These are phyloP conservation scores for Buceros bicornis DNA, from an alignment of 2,797 vertebrate species.

Conservation along the genomic window DNA sequence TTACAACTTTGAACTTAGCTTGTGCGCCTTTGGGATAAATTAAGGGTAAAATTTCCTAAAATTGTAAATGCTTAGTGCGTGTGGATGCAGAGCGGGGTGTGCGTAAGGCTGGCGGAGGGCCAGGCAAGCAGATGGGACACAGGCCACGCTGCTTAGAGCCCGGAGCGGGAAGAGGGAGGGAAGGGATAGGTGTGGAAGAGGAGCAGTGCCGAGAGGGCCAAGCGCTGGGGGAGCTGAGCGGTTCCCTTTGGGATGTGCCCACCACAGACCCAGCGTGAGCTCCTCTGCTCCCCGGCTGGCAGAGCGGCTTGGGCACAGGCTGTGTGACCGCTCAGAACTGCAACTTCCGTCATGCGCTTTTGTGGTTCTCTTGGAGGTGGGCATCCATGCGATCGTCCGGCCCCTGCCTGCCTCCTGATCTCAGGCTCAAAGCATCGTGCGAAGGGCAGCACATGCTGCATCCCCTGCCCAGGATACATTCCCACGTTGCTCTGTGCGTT, in stretches of 20 bases:
- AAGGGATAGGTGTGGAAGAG: background rate
- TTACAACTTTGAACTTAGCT: conserved; percentile 8
- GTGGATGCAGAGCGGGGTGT: background rate
- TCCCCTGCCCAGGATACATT: background rate
- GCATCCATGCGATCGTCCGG: fast-evolving
- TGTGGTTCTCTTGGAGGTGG: background rate
- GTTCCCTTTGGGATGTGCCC: background rate
- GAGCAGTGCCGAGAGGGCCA: fast-evolving
- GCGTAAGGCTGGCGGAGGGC: background rate
- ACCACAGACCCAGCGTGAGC: fast-evolving
- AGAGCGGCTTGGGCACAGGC: background rate
- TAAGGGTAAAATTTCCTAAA: conserved; percentile 36
- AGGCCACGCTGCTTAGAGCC: background rate
- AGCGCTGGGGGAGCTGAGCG: fast-evolving
- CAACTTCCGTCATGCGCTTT: background rate
- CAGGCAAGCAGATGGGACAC: conserved; percentile 22
- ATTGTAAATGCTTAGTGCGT: background rate
- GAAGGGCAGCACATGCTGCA: background rate
- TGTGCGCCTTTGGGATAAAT: conserved; percentile 23
- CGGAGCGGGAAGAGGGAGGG: background rate
- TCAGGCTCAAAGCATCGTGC: fast-evolving
- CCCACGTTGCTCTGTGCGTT: background rate
- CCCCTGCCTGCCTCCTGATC: background rate
- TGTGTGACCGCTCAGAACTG: fast-evolving
- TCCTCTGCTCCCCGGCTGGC: fast-evolving